phyloP scores from a whole-genome alignment of 2,797 vertebrate genomes.

The Podarcis lilfordi region DNA sequence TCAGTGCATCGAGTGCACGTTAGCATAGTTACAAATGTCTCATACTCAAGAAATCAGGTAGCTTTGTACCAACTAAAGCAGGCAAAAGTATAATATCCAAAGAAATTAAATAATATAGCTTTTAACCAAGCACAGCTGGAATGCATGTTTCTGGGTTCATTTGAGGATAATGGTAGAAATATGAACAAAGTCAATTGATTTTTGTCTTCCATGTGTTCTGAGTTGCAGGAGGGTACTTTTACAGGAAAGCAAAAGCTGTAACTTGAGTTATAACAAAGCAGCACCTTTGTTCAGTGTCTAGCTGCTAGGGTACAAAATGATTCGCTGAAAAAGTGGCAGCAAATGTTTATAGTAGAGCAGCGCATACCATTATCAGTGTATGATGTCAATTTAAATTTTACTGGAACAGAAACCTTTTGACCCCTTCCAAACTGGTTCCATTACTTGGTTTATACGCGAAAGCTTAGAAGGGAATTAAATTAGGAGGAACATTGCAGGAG shows the following conservation, averaged over 20 bases:
- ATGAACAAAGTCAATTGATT: background rate
- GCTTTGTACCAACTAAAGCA: background rate
- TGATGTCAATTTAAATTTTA: constrained; percentile 74
- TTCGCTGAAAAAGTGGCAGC: constrained; percentile 52
- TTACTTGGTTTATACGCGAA: constrained; percentile 74
- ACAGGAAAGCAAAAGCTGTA: constrained; percentile 45
- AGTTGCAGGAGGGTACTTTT: constrained; percentile 47
- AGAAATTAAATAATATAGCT: background rate
- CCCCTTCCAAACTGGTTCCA: constrained; percentile 75
- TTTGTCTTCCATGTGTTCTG: constrained; percentile 38
- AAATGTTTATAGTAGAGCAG: constrained; percentile 62
- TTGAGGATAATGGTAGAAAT: constrained; percentile 50
- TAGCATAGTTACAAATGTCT: background rate
- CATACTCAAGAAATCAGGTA: background rate
- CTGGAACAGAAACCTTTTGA: constrained; percentile 75
- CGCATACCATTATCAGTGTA: constrained; percentile 68
- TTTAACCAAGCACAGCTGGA: background rate
- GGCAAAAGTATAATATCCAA: background rate
- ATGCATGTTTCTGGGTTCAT: constrained; percentile 23
- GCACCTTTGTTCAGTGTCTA: constrained; percentile 27
- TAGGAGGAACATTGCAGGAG: constrained; percentile 70
- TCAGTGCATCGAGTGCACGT: background rate
- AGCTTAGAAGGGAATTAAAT: constrained; percentile 78
- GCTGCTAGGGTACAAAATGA: constrained; percentile 44
- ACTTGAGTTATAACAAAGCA: constrained; percentile 23